Evolutionary conservation across 2,888 invertebrate species (phyloP).

Genomic region (Pterostichus niger): DNA sequence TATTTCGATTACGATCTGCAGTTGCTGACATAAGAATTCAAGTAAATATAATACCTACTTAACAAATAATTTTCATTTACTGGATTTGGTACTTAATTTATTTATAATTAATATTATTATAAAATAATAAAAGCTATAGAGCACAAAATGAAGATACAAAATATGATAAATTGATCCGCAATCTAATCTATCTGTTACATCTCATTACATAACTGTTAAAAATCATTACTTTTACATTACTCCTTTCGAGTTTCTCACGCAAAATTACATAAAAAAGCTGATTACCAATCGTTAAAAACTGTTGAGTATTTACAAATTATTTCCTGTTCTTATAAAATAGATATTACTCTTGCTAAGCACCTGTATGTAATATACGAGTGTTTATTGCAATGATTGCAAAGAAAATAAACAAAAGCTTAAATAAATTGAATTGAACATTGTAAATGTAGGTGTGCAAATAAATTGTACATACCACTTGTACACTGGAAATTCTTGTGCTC

Average conservation of each 20-base stretch:
- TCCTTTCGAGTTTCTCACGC: constrained; percentile 36
- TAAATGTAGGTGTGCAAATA: constrained; percentile 48
- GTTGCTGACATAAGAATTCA: too few species aligned
- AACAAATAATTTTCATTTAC: too few species aligned
- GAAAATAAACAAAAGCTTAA: constrained; percentile 48
- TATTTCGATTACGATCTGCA: too few species aligned
- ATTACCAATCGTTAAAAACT: constrained; percentile 37
- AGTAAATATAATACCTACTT: too few species aligned
- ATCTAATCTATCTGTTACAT: constrained; percentile 50
- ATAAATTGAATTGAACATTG: constrained; percentile 19
- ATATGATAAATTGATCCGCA: constrained; percentile 44
- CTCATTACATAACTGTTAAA: constrained; percentile 26
- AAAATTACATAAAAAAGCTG: constrained; percentile 40
- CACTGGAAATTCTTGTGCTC: constrained; percentile 4
- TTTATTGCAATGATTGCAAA: constrained; percentile 28
- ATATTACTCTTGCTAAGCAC: constrained; percentile 6
- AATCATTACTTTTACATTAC: constrained; percentile 44
- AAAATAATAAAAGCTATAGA: constrained; percentile 26
- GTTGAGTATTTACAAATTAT: constrained; percentile 35
- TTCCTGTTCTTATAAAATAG: constrained; percentile 24
- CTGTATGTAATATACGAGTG: constrained; percentile 27
- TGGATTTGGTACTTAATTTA: too few species aligned
- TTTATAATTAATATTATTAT: too few species aligned
- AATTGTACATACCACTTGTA: constrained; percentile 44
- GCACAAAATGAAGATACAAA: constrained; percentile 28